Percentiles rank a stretch among this genome's conserved stretches.
Conservation (phyloP, 2,113 vertebrate genomes). For the Climacteris rufus region DNA sequence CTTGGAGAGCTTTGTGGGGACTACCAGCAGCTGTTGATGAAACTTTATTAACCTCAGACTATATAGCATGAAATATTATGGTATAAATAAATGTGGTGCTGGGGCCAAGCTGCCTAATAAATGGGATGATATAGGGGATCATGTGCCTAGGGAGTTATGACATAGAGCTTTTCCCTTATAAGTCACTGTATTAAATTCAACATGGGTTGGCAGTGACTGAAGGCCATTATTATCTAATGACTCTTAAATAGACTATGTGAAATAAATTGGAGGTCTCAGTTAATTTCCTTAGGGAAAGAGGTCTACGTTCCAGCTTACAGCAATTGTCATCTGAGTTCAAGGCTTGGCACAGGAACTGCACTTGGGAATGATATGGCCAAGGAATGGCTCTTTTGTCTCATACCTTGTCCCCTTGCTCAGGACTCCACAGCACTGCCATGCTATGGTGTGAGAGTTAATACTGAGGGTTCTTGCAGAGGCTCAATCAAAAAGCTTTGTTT, state of each 20-base stretch:
- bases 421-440: neutral
- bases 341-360: neutral
- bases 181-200: constrained; percentile 33
- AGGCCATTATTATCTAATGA: neutral
- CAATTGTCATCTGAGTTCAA: neutral
- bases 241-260: neutral
- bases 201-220: neutral
- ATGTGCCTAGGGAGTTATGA: neutral
- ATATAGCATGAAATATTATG: constrained; percentile 14
- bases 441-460: neutral
- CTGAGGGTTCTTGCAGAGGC: neutral
- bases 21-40: constrained; percentile 64
- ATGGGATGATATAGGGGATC: neutral
- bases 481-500: neutral
- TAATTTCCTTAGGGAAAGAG: constrained; percentile 4
- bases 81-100: constrained; percentile 50
- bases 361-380: neutral
- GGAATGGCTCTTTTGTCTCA: accelerated
- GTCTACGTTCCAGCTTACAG: neutral
- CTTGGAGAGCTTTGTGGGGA: constrained; percentile 47
- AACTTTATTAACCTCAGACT: constrained; percentile 68
- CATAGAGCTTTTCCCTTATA: neutral
- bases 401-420: neutral
- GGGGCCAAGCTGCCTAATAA: constrained; percentile 13
- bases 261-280: constrained; percentile 11